Evolutionary conservation across 2,888 invertebrate species (phyloP).

Genomic region (Drosophila meridionalis): DNA sequence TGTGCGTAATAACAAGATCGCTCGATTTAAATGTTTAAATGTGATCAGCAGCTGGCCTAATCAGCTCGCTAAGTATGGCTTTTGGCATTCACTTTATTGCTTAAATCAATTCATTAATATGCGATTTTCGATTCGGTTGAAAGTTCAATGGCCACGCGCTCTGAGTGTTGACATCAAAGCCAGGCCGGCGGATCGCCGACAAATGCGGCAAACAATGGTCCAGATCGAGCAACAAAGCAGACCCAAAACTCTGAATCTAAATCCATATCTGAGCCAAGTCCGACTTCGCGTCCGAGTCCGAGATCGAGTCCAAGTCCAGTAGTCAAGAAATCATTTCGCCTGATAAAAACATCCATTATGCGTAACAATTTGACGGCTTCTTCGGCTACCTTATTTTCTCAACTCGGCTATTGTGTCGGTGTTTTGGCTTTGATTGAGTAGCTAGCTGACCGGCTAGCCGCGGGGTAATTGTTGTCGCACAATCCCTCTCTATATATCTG

Average conservation of each 20-base stretch:
- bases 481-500: constrained; percentile 16
- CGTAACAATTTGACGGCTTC: constrained; percentile 82
- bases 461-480: constrained; percentile 79
- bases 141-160: constrained; percentile 73
- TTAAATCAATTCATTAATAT: constrained; percentile 39
- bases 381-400: constrained; percentile 73
- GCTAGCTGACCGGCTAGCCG: constrained; percentile 64
- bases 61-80: constrained; percentile 20
- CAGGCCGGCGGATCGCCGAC: constrained; percentile 53
- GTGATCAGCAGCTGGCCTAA: constrained; percentile 26
- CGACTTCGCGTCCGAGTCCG: constrained; percentile 15
- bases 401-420: constrained; percentile 53
- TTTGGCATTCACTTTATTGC: constrained; percentile 1
- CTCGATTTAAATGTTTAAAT: constrained; percentile 59
- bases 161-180: constrained; percentile 68
- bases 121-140: constrained; percentile 21
- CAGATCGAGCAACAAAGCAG: constrained; percentile 17
- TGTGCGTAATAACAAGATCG: constrained; percentile 61
- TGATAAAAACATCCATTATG: constrained; percentile 83
- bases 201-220: constrained; percentile 42
- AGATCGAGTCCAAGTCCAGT: constrained; percentile 71
- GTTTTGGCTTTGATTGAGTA: constrained; percentile 74
- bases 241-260: constrained; percentile 29
- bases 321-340: constrained; percentile 79
- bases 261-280: constrained; percentile 26